Evolutionary conservation across 2,888 invertebrate species (phyloP).

Genomic region (Drosophila prolongata): DNA sequence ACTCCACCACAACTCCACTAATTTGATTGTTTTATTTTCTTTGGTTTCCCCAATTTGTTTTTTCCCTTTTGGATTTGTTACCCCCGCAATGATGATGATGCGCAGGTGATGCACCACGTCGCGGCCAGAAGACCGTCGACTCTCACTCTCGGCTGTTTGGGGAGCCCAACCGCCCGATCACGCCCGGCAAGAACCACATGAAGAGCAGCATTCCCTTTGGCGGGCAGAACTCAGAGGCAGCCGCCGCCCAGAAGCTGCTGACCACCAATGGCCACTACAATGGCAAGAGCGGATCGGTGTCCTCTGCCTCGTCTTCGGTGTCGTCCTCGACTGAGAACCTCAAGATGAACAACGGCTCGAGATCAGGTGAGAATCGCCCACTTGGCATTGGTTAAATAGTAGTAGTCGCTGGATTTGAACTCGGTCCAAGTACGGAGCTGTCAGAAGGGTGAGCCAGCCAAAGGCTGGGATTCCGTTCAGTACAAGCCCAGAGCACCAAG

Average conservation of each 20-base stretch:
- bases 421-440: constrained; percentile 4
- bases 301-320: constrained; percentile 83
- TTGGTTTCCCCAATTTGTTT: constrained; percentile 15
- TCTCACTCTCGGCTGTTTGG: constrained; percentile 86
- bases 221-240: constrained; percentile 82
- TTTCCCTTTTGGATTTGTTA: constrained; percentile 28
- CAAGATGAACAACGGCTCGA: constrained; percentile 81
- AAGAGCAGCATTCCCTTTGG: constrained; percentile 86
- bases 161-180: constrained; percentile 85
- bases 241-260: constrained; percentile 75
- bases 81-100: constrained; percentile 8
- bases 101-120: constrained; percentile 82
- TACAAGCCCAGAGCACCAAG: constrained; percentile 11
- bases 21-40: constrained; percentile 39
- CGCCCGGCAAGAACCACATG: constrained; percentile 86
- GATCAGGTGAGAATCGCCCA: constrained; percentile 74
- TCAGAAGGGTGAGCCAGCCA: constrained; percentile 6
- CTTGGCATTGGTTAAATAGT: background rate
- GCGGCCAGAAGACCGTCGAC: constrained; percentile 84
- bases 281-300: constrained; percentile 82
- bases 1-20: constrained; percentile 30
- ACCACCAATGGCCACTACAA: constrained; percentile 79
- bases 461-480: constrained; percentile 11
- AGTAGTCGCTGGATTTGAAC: constrained; percentile 36
- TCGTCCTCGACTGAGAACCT: constrained; percentile 83